Percentiles rank a stretch among this genome's conserved stretches.
Conservation (phyloP, 2,888 invertebrate species). For the Anthophora plumipes region DNA sequence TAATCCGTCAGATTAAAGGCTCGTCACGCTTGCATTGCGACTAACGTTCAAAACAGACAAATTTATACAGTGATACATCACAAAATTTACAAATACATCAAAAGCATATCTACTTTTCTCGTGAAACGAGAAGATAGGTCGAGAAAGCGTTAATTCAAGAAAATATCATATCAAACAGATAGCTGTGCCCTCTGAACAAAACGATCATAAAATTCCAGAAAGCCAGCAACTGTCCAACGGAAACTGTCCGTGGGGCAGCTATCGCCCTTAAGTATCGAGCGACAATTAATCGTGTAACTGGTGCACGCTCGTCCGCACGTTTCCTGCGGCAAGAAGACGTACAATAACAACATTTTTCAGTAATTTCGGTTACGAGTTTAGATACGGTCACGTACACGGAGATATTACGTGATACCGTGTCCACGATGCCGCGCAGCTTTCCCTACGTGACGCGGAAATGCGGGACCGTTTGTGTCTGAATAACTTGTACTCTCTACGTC, state of each 20-base stretch:
- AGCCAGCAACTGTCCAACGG: slow-evolving; percentile 6
- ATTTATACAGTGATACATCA: too few species aligned
- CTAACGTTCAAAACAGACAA: too few species aligned
- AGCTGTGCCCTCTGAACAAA: neutral
- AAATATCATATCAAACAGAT: too few species aligned
- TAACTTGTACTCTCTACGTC: slow-evolving; percentile 14
- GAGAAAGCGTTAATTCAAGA: too few species aligned
- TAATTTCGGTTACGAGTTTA: slow-evolving; percentile 67
- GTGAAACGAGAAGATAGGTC: too few species aligned
- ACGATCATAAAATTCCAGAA: neutral
- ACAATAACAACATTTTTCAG: slow-evolving; percentile 65
- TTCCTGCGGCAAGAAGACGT: slow-evolving; percentile 49
- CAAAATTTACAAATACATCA: too few species aligned
- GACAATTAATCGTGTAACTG: slow-evolving; percentile 55
- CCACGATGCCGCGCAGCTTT: slow-evolving; percentile 7
- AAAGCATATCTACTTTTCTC: too few species aligned
- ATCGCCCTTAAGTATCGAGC: slow-evolving; percentile 42
- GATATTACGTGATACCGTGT: slow-evolving; percentile 62
- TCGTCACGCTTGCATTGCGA: too few species aligned
- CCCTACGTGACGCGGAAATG: slow-evolving; percentile 48
- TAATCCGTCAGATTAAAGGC: too few species aligned
- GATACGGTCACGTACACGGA: slow-evolving; percentile 66
- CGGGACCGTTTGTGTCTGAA: slow-evolving; percentile 22
- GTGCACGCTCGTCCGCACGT: slow-evolving; percentile 52
- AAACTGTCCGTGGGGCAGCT: slow-evolving; percentile 23